phyloP scores from a whole-genome alignment of 1,140 invertebrate genomes.

The Condylostylus longicornis region DNA sequence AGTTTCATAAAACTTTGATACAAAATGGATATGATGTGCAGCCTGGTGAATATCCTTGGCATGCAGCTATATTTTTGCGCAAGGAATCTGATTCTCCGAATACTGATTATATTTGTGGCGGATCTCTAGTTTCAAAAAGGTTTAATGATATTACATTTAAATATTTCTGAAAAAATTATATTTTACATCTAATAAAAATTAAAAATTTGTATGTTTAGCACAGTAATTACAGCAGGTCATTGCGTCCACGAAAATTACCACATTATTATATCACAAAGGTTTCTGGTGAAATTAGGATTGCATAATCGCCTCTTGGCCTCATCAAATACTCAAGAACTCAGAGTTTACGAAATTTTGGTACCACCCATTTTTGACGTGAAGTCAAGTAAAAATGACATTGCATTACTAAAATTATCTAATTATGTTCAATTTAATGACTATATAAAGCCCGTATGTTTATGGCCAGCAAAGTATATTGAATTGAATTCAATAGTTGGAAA shows the following conservation, averaged over 20 bases:
- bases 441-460: slow-evolving; percentile 54
- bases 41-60: not conserved
- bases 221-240: slow-evolving; percentile 1
- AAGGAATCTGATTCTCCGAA: not conserved
- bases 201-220: too few relatives aligned
- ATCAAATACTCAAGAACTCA: slow-evolving; percentile 14
- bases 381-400: slow-evolving; percentile 42
- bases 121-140: slow-evolving; percentile 41
- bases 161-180: slow-evolving; percentile 40
- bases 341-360: slow-evolving; percentile 15
- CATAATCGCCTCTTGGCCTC: slow-evolving; percentile 4
- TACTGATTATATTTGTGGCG: slow-evolving; percentile 36
- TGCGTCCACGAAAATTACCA: not conserved
- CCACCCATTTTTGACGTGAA: not conserved
- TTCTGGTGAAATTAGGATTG: slow-evolving; percentile 37
- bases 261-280: slow-evolving; percentile 6
- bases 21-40: not conserved
- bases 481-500: slow-evolving; percentile 32
- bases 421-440: slow-evolving; percentile 38
- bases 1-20: not conserved
- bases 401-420: slow-evolving; percentile 38
- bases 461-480: slow-evolving; percentile 27
- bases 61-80: not conserved
- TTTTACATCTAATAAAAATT: not conserved
- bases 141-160: too few relatives aligned